Conservation (phyloP, 2,113 vertebrate species). For the Ptilonorhynchus violaceus region DNA sequence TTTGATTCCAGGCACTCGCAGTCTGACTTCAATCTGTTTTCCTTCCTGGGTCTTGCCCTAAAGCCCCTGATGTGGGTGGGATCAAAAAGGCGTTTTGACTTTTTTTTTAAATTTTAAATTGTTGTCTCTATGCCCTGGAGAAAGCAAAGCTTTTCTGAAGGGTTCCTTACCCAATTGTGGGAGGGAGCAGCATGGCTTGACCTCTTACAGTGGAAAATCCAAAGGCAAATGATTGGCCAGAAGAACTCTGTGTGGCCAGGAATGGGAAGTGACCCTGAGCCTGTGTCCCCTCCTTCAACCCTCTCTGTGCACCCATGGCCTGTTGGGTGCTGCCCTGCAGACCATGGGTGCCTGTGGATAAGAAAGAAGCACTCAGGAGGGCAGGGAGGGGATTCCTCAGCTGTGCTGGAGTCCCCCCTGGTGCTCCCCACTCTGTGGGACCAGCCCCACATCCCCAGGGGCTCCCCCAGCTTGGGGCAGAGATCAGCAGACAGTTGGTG, state of each 20-base stretch:
- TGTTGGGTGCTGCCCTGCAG: not conserved
- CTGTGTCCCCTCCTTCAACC: not conserved
- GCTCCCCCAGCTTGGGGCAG: not conserved
- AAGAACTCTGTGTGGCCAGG: not conserved
- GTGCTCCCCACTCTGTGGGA: not conserved
- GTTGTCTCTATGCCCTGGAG: not conserved
- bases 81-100: not conserved
- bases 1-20: not conserved
- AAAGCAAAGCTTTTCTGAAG: not conserved
- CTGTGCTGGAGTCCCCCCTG: no score
- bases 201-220: not conserved
- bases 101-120: not conserved
- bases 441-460: not conserved
- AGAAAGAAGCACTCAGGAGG: not conserved
- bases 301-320: no score
- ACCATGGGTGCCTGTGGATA: rapidly evolving
- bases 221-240: not conserved
- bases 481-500: rapidly evolving
- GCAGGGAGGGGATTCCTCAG: not conserved
- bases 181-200: not conserved
- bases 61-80: not conserved
- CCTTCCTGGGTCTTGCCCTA: not conserved
- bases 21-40: not conserved
- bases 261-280: rapidly evolving
- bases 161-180: rapidly evolving